Evolutionary conservation across 2,888 invertebrate genomes (phyloP).

Genomic region (Torymus texanus): DNA sequence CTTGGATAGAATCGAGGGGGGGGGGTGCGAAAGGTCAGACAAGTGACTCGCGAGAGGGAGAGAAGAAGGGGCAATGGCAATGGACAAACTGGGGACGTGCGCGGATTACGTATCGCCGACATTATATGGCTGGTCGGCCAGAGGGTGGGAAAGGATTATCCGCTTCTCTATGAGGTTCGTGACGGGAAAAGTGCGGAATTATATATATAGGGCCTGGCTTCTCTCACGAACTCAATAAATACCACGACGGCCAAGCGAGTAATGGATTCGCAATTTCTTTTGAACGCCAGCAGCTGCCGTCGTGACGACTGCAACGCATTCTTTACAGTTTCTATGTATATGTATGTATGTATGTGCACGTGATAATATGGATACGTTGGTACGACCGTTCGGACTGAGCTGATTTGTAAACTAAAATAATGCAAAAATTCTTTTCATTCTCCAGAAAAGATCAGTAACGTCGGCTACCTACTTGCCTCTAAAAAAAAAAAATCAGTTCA

Average conservation of each 20-base stretch:
- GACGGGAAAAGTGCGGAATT: conserved; percentile 39
- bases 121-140: conserved; percentile 21
- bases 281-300: conserved; percentile 9
- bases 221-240: conserved; percentile 56
- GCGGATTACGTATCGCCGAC: conserved; percentile 52
- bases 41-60: conserved; percentile 14
- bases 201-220: conserved; percentile 7
- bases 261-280: conserved; percentile 48
- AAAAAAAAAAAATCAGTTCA: too few species aligned
- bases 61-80: not conserved
- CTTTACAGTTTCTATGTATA: not conserved
- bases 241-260: conserved; percentile 5
- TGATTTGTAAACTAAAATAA: too few species aligned
- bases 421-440: too few species aligned
- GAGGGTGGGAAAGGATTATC: conserved; percentile 49
- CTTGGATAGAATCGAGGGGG: not conserved
- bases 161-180: conserved; percentile 51
- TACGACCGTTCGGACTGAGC: too few species aligned
- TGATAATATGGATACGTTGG: too few species aligned
- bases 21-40: conserved; percentile 4
- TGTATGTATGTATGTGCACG: too few species aligned
- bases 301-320: too few species aligned
- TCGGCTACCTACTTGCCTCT: too few species aligned
- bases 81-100: conserved; percentile 49
- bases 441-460: too few species aligned